Percentiles rank a stretch among this genome's conserved stretches.
Evolutionary conservation across 2,797 vertebrate species (phyloP).

Genomic region (Galagoides demidoff): DNA sequence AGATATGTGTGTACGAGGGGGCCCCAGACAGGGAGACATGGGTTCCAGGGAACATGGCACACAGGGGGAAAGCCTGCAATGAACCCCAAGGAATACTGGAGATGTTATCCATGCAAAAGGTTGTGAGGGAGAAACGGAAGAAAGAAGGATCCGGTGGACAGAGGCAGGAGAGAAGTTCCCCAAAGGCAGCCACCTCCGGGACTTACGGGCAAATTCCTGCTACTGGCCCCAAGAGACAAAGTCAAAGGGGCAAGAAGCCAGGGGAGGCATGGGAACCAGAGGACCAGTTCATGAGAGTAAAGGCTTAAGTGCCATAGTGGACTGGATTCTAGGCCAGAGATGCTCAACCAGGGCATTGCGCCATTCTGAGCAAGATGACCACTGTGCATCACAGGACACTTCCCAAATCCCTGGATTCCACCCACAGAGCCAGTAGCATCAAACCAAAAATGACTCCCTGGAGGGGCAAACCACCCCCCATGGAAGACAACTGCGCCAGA

Average conservation of each 20-base stretch:
- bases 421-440: background rate
- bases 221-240: background rate
- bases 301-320: background rate
- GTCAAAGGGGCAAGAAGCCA: background rate
- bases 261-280: background rate
- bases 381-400: background rate
- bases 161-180: background rate
- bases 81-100: background rate
- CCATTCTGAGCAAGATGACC: background rate
- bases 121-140: background rate
- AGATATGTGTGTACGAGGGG: background rate
- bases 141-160: background rate
- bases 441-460: background rate
- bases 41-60: background rate
- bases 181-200: background rate
- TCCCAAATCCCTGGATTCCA: background rate
- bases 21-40: background rate
- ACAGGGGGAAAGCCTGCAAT: background rate
- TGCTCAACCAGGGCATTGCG: background rate
- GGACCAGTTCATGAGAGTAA: background rate
- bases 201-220: background rate
- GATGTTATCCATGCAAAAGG: background rate
- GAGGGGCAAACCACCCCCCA: background rate
- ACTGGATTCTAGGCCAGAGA: background rate
- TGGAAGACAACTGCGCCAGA: background rate